phyloP scores from a whole-genome alignment of 2,113 vertebrate species.

The Silurus asotus region DNA sequence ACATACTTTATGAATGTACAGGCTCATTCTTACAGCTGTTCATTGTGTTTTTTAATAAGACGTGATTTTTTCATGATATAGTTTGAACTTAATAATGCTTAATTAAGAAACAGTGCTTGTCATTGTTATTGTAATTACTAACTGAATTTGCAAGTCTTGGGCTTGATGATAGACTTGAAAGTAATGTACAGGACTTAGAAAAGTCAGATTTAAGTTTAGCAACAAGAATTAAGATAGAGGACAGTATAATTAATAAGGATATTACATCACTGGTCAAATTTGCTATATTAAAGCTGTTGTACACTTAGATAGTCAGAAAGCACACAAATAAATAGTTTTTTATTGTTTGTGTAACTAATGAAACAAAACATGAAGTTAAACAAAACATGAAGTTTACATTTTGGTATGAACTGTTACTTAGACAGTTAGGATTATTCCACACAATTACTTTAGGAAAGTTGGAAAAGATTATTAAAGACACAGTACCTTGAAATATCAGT shows the following conservation, averaged over 20 bases:
- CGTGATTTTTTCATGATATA: too few species aligned
- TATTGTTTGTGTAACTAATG: background rate
- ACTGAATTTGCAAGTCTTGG: background rate
- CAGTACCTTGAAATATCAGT: background rate
- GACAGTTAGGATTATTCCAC: background rate
- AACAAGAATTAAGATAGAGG: too few species aligned
- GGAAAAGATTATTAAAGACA: background rate
- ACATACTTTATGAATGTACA: too few species aligned
- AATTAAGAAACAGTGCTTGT: too few species aligned
- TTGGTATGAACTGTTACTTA: background rate
- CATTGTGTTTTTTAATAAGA: too few species aligned
- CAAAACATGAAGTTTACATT: background rate
- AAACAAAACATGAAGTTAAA: background rate
- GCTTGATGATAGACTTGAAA: background rate
- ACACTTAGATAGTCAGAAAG: background rate
- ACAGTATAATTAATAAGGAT: background rate
- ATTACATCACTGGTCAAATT: background rate
- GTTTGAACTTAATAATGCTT: too few species aligned
- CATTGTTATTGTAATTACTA: background rate
- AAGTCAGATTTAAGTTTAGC: background rate
- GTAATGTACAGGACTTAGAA: background rate
- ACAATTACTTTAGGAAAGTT: background rate
- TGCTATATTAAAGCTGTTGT: background rate
- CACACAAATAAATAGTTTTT: background rate
- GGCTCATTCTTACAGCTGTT: too few species aligned